phyloP scores from a whole-genome alignment of 2,888 invertebrate species.

The Diloba caeruleocephala region DNA sequence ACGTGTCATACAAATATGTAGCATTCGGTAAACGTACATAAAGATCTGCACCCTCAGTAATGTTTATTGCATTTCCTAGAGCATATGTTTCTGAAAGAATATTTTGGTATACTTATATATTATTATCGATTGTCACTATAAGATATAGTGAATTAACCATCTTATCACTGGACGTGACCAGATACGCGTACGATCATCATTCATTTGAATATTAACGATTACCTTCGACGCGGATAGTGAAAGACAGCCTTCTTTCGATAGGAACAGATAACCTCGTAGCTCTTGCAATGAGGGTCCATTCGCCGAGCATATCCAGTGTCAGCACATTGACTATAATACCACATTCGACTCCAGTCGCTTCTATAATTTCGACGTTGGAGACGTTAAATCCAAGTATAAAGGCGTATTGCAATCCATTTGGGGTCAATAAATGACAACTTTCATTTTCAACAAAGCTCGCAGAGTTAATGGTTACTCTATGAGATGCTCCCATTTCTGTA shows the following conservation, averaged over 20 bases:
- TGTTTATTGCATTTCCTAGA: constrained; percentile 35
- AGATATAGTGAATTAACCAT: constrained; percentile 49
- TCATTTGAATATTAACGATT: constrained; percentile 56
- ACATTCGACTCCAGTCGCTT: constrained; percentile 59
- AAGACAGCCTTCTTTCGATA: constrained; percentile 71
- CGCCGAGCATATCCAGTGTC: constrained; percentile 65
- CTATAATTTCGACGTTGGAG: constrained; percentile 60
- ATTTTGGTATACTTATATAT: constrained; percentile 23
- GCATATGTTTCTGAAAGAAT: constrained; percentile 33
- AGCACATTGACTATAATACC: constrained; percentile 62
- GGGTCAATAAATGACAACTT: constrained; percentile 69
- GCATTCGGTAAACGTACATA: constrained; percentile 65
- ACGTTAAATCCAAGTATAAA: constrained; percentile 62
- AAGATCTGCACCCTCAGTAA: constrained; percentile 69
- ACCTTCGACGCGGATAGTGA: constrained; percentile 77
- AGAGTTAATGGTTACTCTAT: constrained; percentile 55
- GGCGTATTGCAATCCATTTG: constrained; percentile 62
- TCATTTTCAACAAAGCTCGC: constrained; percentile 48
- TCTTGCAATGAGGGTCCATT: constrained; percentile 74
- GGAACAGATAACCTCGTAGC: constrained; percentile 46
- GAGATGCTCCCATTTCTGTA: constrained; percentile 49
- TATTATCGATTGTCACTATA: constrained; percentile 43
- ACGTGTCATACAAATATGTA: constrained; percentile 62
- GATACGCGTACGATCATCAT: constrained; percentile 62
- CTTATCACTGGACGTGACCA: constrained; percentile 76